phyloP scores from a whole-genome alignment of 2,888 invertebrate species.

The Enchytraeus crypticus region DNA sequence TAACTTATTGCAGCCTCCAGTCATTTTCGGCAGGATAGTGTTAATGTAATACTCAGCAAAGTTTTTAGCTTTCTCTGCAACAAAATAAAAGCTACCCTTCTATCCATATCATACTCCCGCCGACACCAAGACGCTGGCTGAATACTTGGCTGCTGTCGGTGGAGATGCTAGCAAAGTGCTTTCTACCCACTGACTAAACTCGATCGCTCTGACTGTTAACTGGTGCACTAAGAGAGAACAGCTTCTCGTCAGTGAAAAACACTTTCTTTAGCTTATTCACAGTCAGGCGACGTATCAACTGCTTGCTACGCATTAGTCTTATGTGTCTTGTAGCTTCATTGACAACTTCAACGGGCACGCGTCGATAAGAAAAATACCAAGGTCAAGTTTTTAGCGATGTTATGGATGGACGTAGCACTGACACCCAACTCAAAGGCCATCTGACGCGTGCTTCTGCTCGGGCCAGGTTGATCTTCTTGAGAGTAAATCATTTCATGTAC shows the following conservation, averaged over 20 bases:
- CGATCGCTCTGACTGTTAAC: not conserved
- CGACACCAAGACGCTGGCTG: no score
- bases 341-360: not conserved
- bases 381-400: not conserved
- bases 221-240: not conserved
- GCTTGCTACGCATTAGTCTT: not conserved
- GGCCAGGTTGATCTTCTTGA: not conserved
- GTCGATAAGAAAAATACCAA: not conserved
- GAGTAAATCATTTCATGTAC: not conserved
- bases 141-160: no score
- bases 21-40: no score
- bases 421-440: not conserved
- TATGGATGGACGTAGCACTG: not conserved
- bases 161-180: no score
- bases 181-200: no score
- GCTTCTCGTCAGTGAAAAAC: not conserved
- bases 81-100: no score
- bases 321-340: not conserved
- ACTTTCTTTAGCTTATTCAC: not conserved
- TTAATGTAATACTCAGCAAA: no score
- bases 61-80: no score
- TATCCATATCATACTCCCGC: no score
- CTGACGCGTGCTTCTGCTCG: not conserved
- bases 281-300: not conserved
- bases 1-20: no score